Conservation (phyloP, 2,113 vertebrate species). For the Serinus canaria region DNA sequence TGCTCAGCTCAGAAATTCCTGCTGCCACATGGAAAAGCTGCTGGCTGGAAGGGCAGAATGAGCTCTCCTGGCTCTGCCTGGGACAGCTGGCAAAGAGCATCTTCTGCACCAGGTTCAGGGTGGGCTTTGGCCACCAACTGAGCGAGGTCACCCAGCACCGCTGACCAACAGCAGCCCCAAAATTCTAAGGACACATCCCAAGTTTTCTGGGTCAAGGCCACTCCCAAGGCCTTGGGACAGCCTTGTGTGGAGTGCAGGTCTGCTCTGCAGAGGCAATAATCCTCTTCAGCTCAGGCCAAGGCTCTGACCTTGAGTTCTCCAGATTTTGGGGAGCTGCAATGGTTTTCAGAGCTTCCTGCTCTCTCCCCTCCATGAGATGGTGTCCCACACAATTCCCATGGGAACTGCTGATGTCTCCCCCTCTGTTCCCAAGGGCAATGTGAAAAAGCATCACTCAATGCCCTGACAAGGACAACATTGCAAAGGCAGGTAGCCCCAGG, state of each 20-base stretch:
- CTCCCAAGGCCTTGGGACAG: not conserved
- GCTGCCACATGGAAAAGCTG: not conserved
- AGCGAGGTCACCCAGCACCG: rapidly evolving
- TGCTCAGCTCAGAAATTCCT: not conserved
- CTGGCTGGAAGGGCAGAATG: not conserved
- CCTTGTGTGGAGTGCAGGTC: not conserved
- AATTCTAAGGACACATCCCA: not conserved
- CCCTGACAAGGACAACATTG: not conserved
- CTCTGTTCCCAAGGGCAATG: rapidly evolving
- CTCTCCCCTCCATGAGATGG: not conserved
- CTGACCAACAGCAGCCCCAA: not conserved
- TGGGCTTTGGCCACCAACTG: not conserved
- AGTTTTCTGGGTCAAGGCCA: not conserved
- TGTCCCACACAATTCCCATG: not conserved
- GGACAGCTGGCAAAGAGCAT: not conserved
- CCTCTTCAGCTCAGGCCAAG: not conserved
- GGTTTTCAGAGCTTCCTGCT: not conserved
- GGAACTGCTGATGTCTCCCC: not conserved
- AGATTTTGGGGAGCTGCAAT: not conserved
- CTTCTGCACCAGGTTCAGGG: not conserved
- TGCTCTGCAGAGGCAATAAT: not conserved
- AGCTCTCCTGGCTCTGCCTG: not conserved
- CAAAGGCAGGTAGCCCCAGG: not conserved
- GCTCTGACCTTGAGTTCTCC: not conserved
- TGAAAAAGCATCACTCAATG: not conserved